Evolutionary conservation across 2,113 vertebrate species (phyloP), one percentile per base, ranked within the genome.

Genomic region (Morone saxatilis): DNA sequence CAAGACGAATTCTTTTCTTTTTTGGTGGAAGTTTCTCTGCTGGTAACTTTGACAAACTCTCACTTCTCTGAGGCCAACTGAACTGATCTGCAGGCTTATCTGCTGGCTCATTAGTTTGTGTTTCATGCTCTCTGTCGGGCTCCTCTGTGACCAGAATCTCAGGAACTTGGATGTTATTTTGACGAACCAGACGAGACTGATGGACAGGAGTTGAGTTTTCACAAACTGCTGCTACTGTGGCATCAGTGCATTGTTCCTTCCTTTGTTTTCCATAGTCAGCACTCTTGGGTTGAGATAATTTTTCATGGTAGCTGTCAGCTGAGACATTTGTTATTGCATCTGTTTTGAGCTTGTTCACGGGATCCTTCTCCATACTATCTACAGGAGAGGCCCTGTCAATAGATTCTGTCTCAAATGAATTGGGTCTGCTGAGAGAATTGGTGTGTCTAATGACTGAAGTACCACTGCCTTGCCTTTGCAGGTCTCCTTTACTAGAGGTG

Each of bases 361-460:
- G 40, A 54, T 98, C 94, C 19, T 94, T 96, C 86, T 95, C 97
- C 83, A 95, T 94, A 81, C 91, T 90, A 81, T 97, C 95, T 78
- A 95, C 87, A 0, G 96, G 95, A 36, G 97, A 97, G 6, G 88
- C 87, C 80, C 94, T 96, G 78, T 98, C 98, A 51, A 96, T 91
- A 0, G 96, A 95, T 56, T 99, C 98, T 0, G 97, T 97, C 90
- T 99, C 98, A 84, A 98, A 98, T 0, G 98, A 99, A 89, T 86
- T 96, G 2, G 97, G 97, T 88, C 97, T 93, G 91, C 98, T 99
- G 69, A 99, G 93, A 1, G 99, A 98, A 84, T 99, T 99, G 13
- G 99, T 99, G 78, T 99, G 99, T 83, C 98, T 97, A 86, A 99
- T 99, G 77, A 99, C 99, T 0, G 99, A 99, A 81, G 99, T 99